phyloP scores from a whole-genome alignment of 2,113 vertebrate genomes.

The Cyanistes caeruleus region DNA sequence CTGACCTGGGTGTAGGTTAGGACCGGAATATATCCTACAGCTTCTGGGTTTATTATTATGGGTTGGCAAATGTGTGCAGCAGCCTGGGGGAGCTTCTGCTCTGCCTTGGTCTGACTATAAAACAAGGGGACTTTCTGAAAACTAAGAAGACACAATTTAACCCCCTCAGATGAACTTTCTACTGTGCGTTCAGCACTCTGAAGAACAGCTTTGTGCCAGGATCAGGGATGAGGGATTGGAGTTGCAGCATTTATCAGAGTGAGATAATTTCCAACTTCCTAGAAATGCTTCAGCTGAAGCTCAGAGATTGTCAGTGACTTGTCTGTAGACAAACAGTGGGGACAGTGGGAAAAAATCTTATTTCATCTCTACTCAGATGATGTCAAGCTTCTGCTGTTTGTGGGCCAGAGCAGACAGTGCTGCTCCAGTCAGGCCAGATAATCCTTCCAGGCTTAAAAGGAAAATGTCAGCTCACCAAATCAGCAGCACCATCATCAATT shows the following conservation, averaged over 20 bases:
- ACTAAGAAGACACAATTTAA: background rate
- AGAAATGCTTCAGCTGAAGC: background rate
- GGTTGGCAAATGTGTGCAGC: background rate
- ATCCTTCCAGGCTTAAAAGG: background rate
- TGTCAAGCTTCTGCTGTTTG: background rate
- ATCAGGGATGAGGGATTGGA: background rate
- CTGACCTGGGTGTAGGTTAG: background rate
- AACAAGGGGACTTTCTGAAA: background rate
- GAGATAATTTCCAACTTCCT: background rate
- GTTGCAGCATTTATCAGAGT: background rate
- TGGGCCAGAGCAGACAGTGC: background rate
- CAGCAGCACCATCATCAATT: background rate
- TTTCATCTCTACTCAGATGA: background rate
- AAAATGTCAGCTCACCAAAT: constrained; percentile 8
- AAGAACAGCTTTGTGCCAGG: background rate
- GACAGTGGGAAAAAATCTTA: background rate
- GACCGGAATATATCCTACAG: background rate
- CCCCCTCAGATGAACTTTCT: background rate
- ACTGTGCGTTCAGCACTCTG: background rate
- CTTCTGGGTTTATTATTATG: background rate
- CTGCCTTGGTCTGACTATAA: background rate
- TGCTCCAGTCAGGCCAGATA: background rate
- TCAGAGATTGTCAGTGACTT: background rate
- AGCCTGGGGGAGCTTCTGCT: background rate
- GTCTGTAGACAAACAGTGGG: background rate